These are phyloP conservation scores for Siniperca obscura DNA, from an alignment of 2,797 vertebrate species.

Conservation along the genomic window DNA sequence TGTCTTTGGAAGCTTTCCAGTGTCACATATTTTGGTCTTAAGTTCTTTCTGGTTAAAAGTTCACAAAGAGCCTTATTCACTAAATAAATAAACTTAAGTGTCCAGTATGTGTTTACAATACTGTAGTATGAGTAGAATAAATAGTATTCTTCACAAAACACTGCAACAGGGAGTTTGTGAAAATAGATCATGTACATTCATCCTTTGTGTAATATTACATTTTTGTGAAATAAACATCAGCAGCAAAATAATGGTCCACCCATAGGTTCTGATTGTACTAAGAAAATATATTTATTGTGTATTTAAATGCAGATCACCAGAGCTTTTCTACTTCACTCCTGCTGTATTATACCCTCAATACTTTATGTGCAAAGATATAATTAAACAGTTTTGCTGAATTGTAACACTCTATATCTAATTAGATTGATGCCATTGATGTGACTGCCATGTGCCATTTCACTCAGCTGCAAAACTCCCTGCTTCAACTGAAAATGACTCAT, in stretches of 20 bases:
- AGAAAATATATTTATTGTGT: no score
- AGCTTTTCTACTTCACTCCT: no score
- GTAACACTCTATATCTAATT: not conserved
- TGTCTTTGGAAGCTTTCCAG: not conserved
- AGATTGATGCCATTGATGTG: not conserved
- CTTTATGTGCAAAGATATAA: not conserved
- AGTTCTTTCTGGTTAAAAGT: conserved; percentile 2
- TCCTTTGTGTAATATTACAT: not conserved
- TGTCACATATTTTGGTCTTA: conserved; percentile 10
- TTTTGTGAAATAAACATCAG: not conserved
- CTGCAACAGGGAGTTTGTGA: not conserved
- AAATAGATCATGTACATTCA: not conserved
- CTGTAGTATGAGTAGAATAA: no score
- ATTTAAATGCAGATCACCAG: no score
- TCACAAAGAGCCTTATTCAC: not conserved
- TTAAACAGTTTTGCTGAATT: not conserved
- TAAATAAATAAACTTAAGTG: not conserved
- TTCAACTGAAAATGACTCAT: not conserved
- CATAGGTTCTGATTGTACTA: not conserved
- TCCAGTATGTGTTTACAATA: not conserved
- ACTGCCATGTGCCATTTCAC: not conserved
- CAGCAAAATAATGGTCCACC: not conserved
- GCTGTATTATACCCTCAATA: not conserved
- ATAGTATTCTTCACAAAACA: not conserved
- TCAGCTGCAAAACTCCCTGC: not conserved